phyloP scores from a whole-genome alignment of 2,797 vertebrate species.

The Paguma larvata region DNA sequence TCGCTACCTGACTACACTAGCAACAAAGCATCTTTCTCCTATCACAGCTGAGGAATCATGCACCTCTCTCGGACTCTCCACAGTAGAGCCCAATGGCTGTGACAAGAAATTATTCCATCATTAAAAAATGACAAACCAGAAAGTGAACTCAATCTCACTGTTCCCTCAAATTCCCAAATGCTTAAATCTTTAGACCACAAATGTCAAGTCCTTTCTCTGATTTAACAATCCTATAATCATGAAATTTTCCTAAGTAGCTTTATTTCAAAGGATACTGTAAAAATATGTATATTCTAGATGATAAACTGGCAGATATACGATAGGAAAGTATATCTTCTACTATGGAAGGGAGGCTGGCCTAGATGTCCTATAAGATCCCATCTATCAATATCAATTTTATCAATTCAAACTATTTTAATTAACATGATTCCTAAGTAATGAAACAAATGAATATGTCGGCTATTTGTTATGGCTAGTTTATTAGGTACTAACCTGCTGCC shows the following conservation, averaged over 20 bases:
- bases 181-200: conserved; percentile 51
- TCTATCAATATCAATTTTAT: neutral
- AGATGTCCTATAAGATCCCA: neutral
- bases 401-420: conserved; percentile 46
- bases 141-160: neutral
- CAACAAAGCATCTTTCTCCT: conserved; percentile 7
- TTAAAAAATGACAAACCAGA: conserved; percentile 21
- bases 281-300: conserved; percentile 31
- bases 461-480: neutral
- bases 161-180: conserved; percentile 6
- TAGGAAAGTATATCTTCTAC: neutral
- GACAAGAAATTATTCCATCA: conserved; percentile 48
- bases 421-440: conserved; percentile 36
- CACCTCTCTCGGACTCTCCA: conserved; percentile 1
- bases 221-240: neutral
- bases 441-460: neutral
- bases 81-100: neutral
- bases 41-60: neutral
- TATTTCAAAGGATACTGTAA: conserved; percentile 50
- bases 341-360: neutral
- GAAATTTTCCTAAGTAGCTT: conserved; percentile 26
- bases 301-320: neutral
- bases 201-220: conserved; percentile 36
- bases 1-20: neutral
- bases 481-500: neutral